Conservation (phyloP, 2,888 invertebrate species). For the Omphaloscelis lunosa region DNA sequence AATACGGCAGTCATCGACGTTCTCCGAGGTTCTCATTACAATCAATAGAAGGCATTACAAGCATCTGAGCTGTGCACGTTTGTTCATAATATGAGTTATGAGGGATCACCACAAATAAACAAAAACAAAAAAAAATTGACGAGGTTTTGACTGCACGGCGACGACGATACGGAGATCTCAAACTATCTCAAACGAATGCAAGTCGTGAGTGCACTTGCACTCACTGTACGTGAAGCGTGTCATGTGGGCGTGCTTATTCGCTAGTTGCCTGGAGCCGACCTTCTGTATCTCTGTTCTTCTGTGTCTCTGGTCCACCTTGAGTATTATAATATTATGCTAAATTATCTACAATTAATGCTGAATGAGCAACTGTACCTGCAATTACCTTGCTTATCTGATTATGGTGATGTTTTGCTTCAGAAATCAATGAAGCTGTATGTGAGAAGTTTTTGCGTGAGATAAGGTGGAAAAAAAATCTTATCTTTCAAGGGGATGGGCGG, state of each 20-base stretch:
- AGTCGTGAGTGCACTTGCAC: neutral
- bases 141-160: neutral
- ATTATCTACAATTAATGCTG: constrained; percentile 69
- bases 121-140: neutral
- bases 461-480: constrained; percentile 4
- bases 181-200: neutral
- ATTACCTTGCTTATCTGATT: constrained; percentile 58
- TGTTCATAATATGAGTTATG: neutral
- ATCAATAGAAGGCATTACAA: neutral
- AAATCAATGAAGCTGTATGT: constrained; percentile 51
- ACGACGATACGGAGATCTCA: neutral
- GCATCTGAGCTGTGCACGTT: neutral
- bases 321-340: constrained; percentile 70
- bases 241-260: neutral
- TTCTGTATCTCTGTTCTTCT: constrained; percentile 4
- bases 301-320: constrained; percentile 69
- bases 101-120: neutral
- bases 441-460: constrained; percentile 23
- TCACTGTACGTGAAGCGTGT: neutral
- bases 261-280: neutral
- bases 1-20: neutral
- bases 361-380: constrained; percentile 62
- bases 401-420: constrained; percentile 34
- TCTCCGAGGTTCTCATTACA: too few species aligned
- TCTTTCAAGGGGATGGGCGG: constrained; percentile 20